A percentile compares a stretch with the other conserved stretches of the same genome.
These are phyloP conservation scores for Dicyrtomina minuta DNA, from an alignment of 2,888 invertebrate species.

Conservation along the genomic window DNA sequence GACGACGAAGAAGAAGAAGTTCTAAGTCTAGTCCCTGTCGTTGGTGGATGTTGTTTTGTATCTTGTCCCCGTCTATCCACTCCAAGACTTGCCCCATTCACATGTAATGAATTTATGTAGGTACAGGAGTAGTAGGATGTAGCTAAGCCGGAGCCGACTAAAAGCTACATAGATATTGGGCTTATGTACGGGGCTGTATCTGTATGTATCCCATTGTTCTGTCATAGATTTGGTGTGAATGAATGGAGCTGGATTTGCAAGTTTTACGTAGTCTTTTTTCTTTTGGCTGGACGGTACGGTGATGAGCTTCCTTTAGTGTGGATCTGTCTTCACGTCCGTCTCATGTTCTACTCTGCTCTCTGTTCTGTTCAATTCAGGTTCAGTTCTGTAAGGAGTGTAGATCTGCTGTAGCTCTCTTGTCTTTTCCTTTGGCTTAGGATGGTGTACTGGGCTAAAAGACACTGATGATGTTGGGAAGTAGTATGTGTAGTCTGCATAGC, in stretches of 20 bases:
- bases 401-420: too few relatives aligned
- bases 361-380: not conserved
- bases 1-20: not conserved
- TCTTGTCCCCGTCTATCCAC: not conserved
- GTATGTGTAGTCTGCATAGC: not conserved
- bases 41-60: not conserved
- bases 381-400: constrained; percentile 15
- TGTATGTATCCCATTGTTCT: not conserved
- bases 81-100: too few relatives aligned
- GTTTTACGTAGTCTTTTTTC: constrained; percentile 13
- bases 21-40: not conserved
- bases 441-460: too few relatives aligned
- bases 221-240: constrained; percentile 19
- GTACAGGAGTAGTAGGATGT: too few relatives aligned
- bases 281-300: constrained; percentile 25
- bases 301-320: constrained; percentile 6
- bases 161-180: too few relatives aligned
- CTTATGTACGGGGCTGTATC: too few relatives aligned
- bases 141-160: too few relatives aligned
- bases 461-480: not conserved
- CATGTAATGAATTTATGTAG: too few relatives aligned
- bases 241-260: constrained; percentile 31
- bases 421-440: too few relatives aligned
- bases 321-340: too few relatives aligned
- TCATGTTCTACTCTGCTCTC: too few relatives aligned